Percentiles rank a stretch among this genome's conserved stretches.
Conservation (phyloP, 1,140 invertebrate species). For the Sitodiplosis mosellana region DNA sequence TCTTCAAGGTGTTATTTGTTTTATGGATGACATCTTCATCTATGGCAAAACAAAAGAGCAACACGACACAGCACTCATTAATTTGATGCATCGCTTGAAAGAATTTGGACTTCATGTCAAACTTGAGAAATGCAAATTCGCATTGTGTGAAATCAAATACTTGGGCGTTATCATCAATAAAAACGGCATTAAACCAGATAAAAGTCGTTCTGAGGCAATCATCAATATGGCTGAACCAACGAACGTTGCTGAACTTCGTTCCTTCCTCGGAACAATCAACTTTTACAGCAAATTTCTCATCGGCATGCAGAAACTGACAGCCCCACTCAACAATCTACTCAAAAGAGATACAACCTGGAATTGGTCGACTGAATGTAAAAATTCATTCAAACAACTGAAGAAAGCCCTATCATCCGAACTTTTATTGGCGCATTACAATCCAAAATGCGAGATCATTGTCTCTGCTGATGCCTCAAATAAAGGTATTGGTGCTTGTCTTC, state of each 20-base stretch:
- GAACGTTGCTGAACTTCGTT: too few species aligned
- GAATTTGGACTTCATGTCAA: neutral
- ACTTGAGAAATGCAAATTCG: neutral
- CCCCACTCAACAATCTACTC: too few species aligned
- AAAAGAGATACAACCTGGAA: neutral
- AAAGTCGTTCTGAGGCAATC: slow-evolving; percentile 8
- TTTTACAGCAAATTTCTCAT: too few species aligned
- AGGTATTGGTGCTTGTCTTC: slow-evolving; percentile 27
- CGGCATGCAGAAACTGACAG: too few species aligned
- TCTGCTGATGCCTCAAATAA: slow-evolving; percentile 21
- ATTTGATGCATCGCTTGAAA: slow-evolving; percentile 3
- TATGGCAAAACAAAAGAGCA: slow-evolving; percentile 8
- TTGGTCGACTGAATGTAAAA: slow-evolving; percentile 5
- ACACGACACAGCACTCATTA: slow-evolving; percentile 13
- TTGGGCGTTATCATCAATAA: slow-evolving; percentile 7
- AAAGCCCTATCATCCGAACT: slow-evolving; percentile 11
- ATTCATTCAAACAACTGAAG: neutral
- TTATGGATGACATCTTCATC: slow-evolving; percentile 10
- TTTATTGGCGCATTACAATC: slow-evolving; percentile 21
- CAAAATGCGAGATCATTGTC: slow-evolving; percentile 28
- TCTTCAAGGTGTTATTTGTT: too few species aligned
- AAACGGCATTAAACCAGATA: slow-evolving; percentile 9
- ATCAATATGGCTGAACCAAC: slow-evolving; percentile 5
- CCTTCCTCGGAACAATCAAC: too few species aligned
- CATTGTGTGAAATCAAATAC: slow-evolving; percentile 4